These are phyloP conservation scores for Plutella xylostella DNA, from an alignment of 2,888 invertebrate species.

Conservation along the genomic window DNA sequence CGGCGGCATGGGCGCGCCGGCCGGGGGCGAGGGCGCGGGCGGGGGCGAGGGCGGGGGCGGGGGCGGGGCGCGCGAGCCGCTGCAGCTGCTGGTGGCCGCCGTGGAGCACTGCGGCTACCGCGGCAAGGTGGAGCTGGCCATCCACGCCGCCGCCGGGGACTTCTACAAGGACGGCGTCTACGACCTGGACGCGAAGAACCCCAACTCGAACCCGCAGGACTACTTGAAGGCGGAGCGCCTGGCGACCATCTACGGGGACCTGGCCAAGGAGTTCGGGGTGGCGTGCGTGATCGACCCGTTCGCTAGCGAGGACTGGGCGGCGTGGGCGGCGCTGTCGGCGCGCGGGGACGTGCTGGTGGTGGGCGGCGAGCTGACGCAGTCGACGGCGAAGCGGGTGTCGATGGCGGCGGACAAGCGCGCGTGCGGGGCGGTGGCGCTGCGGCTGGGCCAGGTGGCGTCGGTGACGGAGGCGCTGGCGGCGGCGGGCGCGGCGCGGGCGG, in stretches of 20 bases:
- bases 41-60: slow-evolving; percentile 76
- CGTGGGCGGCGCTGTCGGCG: slow-evolving; percentile 84
- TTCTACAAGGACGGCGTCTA: slow-evolving; percentile 89
- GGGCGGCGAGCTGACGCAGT: slow-evolving; percentile 96
- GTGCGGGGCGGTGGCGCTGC: slow-evolving; percentile 91
- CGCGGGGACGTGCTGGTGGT: slow-evolving; percentile 77
- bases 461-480: slow-evolving; percentile 97
- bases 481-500: slow-evolving; percentile 92
- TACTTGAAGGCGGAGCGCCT: slow-evolving; percentile 88
- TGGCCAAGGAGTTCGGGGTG: slow-evolving; percentile 90
- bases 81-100: slow-evolving; percentile 75
- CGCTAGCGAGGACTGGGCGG: slow-evolving; percentile 98
- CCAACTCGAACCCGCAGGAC: slow-evolving; percentile 84
- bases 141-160: slow-evolving; percentile 98
- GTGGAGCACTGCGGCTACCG: slow-evolving; percentile 94
- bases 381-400: slow-evolving; percentile 88
- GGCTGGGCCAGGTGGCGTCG: slow-evolving; percentile 97
- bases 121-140: slow-evolving; percentile 91
- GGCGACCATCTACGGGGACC: slow-evolving; percentile 87
- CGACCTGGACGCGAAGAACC: slow-evolving; percentile 98
- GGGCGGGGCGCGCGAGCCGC: background rate
- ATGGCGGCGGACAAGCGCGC: slow-evolving; percentile 95
- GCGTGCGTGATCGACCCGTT: slow-evolving; percentile 98
- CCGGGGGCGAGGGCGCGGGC: background rate
- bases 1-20: slow-evolving; percentile 95